phyloP scores from a whole-genome alignment of 2,888 invertebrate species.

The Leucania comma region DNA sequence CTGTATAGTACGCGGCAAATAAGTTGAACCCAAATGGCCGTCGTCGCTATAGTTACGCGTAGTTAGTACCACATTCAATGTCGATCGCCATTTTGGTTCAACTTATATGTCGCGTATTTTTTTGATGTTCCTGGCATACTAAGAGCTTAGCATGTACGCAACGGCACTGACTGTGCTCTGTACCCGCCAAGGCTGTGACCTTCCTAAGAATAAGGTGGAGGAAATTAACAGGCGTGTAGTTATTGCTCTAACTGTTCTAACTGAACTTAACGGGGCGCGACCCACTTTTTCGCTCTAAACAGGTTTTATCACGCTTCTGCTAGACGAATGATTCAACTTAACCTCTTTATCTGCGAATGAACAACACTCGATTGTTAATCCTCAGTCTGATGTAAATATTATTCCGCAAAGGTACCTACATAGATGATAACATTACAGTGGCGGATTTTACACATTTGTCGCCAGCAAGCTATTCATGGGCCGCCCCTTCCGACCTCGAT shows the following conservation, averaged over 20 bases:
- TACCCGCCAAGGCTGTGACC: constrained; percentile 60
- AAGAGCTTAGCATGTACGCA: too few species aligned
- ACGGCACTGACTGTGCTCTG: neutral
- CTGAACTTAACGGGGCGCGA: constrained; percentile 68
- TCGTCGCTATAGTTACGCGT: too few species aligned
- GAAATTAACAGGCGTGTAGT: constrained; percentile 60
- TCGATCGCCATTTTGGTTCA: too few species aligned
- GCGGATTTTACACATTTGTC: too few species aligned
- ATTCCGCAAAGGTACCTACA: constrained; percentile 16
- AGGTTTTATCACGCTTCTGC: constrained; percentile 77
- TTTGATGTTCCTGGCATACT: too few species aligned
- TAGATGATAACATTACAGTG: constrained; percentile 8
- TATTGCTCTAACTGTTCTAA: constrained; percentile 65
- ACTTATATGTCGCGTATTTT: too few species aligned
- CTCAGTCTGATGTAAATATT: constrained; percentile 45
- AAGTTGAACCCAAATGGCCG: too few species aligned
- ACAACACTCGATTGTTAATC: constrained; percentile 59
- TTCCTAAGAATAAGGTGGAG: constrained; percentile 54
- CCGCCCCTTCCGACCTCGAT: too few species aligned
- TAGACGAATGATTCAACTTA: constrained; percentile 75
- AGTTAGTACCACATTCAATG: too few species aligned
- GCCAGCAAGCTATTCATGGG: too few species aligned
- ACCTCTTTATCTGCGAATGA: constrained; percentile 68
- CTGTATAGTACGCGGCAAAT: too few species aligned
- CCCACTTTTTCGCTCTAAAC: constrained; percentile 73